phyloP scores from a whole-genome alignment of 2,888 invertebrate genomes.

The Sclerodermus sp. region DNA sequence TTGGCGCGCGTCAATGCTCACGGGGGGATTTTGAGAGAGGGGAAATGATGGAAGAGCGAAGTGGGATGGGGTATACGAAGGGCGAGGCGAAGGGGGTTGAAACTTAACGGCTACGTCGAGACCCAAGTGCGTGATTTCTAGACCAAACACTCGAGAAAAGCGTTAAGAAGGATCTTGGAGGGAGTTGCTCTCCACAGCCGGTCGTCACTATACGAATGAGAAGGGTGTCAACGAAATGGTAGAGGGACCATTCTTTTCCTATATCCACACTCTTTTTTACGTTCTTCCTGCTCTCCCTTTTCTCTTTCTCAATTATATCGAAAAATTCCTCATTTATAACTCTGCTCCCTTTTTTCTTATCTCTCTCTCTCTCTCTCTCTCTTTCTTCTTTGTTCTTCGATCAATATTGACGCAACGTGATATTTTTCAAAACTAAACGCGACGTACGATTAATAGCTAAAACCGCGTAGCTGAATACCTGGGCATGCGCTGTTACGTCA shows the following conservation, averaged over 20 bases:
- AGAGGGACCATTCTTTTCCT: conserved; percentile 14
- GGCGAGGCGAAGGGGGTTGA: conserved; percentile 18
- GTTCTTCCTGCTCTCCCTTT: too few relatives aligned
- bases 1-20: conserved; percentile 24
- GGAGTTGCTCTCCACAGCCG: conserved; percentile 7
- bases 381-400: not conserved
- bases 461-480: too few relatives aligned
- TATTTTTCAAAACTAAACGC: too few relatives aligned
- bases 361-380: conserved; percentile 3
- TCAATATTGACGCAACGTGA: not conserved
- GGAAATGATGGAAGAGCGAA: conserved; percentile 8
- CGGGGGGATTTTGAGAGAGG: not conserved
- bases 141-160: conserved; percentile 43
- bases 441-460: too few relatives aligned
- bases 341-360: not conserved
- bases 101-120: conserved; percentile 37
- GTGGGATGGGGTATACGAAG: conserved; percentile 2
- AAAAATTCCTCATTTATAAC: too few relatives aligned
- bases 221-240: conserved; percentile 27
- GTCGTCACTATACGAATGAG: conserved; percentile 12
- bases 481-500: too few relatives aligned
- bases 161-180: conserved; percentile 37
- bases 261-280: not conserved
- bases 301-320: too few relatives aligned
- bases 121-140: conserved; percentile 38